phyloP scores from a whole-genome alignment of 2,113 vertebrate genomes.

The Gnathonemus longibarbis region DNA sequence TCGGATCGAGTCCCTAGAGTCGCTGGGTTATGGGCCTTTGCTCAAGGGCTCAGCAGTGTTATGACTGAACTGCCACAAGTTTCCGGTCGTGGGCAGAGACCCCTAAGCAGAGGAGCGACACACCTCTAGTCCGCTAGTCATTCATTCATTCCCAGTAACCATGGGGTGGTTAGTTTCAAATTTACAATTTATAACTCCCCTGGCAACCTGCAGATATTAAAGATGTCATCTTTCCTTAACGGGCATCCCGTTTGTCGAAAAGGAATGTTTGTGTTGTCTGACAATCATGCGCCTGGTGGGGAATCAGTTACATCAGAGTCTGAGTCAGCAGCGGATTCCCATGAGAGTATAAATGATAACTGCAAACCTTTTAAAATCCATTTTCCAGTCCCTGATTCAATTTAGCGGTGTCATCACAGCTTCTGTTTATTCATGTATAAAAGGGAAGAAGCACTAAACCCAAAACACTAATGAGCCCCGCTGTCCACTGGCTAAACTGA shows the following conservation, averaged over 20 bases:
- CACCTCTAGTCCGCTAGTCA: background rate
- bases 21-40: background rate
- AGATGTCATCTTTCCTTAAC: conserved; percentile 41
- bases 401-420: conserved; percentile 50
- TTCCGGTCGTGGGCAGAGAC: background rate
- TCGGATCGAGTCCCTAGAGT: background rate
- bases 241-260: conserved; percentile 50
- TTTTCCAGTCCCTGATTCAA: conserved; percentile 60
- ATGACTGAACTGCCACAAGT: background rate
- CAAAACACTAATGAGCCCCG: background rate
- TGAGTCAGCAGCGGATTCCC: conserved; percentile 49
- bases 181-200: conserved; percentile 54
- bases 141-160: conserved; percentile 24
- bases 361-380: conserved; percentile 63
- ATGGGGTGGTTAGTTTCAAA: conserved; percentile 57
- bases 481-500: background rate
- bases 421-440: conserved; percentile 59
- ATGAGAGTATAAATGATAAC: conserved; percentile 52
- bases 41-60: background rate
- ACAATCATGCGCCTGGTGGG: conserved; percentile 41
- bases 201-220: conserved; percentile 44
- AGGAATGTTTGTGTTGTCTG: conserved; percentile 43
- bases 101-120: background rate
- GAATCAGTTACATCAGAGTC: conserved; percentile 56
- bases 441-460: conserved; percentile 47